Evolutionary conservation across 2,113 vertebrate species (phyloP).

Genomic region (Scatophagus argus): DNA sequence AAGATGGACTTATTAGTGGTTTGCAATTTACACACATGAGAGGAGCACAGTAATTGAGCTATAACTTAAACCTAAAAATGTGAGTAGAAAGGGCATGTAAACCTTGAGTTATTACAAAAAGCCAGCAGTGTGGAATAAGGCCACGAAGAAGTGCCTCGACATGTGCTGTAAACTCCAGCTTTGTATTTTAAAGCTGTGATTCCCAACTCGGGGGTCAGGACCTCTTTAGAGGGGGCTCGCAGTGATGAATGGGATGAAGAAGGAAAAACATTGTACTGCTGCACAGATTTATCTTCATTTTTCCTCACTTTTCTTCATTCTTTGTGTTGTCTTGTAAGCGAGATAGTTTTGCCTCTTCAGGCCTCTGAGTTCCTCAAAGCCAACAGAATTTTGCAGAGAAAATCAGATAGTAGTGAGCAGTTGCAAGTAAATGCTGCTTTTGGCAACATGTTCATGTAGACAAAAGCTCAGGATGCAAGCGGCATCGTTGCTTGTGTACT

Average conservation of each 20-base stretch:
- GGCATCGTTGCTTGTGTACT: no score
- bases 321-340: neutral
- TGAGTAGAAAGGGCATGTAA: neutral
- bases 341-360: neutral
- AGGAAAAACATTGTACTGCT: slow-evolving; percentile 32
- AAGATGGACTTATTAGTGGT: slow-evolving; percentile 56
- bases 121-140: neutral
- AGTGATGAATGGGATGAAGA: slow-evolving; percentile 12
- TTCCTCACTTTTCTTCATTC: neutral
- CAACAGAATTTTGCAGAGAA: neutral
- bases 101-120: neutral
- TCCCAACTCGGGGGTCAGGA: neutral
- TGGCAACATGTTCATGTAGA: neutral
- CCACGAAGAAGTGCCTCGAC: neutral
- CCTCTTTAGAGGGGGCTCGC: neutral
- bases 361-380: neutral
- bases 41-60: slow-evolving; percentile 39
- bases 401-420: neutral
- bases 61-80: neutral
- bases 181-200: neutral
- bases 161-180: neutral
- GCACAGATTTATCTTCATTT: slow-evolving; percentile 33
- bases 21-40: slow-evolving; percentile 49
- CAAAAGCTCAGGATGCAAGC: no score
- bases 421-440: neutral